These are phyloP conservation scores for Cosmia trapezina DNA, from an alignment of 2,888 invertebrate genomes.

Conservation along the genomic window DNA sequence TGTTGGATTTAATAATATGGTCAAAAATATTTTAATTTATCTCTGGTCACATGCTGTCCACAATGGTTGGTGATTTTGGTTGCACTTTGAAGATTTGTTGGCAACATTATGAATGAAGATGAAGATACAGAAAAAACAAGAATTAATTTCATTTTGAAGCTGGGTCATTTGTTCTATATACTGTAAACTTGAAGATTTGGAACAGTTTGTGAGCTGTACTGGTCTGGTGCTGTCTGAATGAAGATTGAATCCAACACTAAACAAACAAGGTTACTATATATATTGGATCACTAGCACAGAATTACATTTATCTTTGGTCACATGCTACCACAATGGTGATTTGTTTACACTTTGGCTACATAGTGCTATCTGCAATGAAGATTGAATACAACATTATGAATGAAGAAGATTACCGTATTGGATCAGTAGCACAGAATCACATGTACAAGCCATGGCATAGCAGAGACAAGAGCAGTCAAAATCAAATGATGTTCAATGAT, in stretches of 20 bases:
- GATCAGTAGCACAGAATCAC: background rate
- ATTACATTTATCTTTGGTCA: background rate
- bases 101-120: background rate
- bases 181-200: background rate
- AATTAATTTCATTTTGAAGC: background rate
- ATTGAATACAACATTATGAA: background rate
- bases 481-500: background rate
- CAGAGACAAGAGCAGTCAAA: too few relatives aligned
- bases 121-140: background rate
- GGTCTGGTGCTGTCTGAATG: too few relatives aligned
- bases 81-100: background rate
- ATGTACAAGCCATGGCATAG: background rate
- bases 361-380: background rate
- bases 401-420: background rate
- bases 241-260: too few relatives aligned
- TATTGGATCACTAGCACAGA: too few relatives aligned
- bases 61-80: background rate
- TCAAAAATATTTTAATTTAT: background rate
- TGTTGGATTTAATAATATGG: background rate
- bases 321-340: background rate
- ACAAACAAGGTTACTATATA: too few relatives aligned
- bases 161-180: background rate
- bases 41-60: background rate
- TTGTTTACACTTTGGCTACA: background rate
- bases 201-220: background rate